Evolutionary conservation across 2,888 invertebrate genomes (phyloP).

Genomic region (Odiellus spinosus): DNA sequence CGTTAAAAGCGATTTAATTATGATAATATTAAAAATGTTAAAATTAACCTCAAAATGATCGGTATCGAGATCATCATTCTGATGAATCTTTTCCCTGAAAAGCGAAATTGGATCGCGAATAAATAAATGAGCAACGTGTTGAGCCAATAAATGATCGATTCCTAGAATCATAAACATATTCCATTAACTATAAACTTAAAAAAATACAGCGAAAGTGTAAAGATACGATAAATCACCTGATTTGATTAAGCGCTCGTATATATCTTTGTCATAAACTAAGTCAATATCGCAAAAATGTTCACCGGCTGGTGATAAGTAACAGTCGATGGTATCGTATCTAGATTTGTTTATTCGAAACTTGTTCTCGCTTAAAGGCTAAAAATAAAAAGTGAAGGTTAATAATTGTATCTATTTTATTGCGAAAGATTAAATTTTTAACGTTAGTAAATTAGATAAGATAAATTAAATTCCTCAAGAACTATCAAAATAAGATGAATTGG

Average conservation of each 20-base stretch:
- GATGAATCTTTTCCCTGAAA: constrained; percentile 85
- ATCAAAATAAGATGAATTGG: too few species aligned
- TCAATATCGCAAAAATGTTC: constrained; percentile 88
- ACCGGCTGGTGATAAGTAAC: constrained; percentile 77
- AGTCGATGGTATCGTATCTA: constrained; percentile 93
- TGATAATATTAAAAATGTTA: too few species aligned
- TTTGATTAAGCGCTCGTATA: constrained; percentile 44
- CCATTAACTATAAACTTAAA: neutral
- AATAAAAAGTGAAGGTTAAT: neutral
- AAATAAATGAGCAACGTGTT: constrained; percentile 94
- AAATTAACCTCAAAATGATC: constrained; percentile 99
- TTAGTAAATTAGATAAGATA: too few species aligned
- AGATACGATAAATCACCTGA: constrained; percentile 8
- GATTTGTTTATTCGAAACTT: constrained; percentile 77
- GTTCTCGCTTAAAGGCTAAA: constrained; percentile 44
- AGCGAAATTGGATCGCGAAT: constrained; percentile 91
- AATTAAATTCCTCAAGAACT: too few species aligned
- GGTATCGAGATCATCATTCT: constrained; percentile 79
- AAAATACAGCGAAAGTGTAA: too few species aligned
- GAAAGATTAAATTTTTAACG: too few species aligned
- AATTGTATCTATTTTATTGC: neutral
- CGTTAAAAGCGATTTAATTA: constrained; percentile 15
- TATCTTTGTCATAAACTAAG: constrained; percentile 62
- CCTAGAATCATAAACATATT: constrained; percentile 31
- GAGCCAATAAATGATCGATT: constrained; percentile 80